Base-by-base conservation (phyloP, 1,140 invertebrate genomes). In the Druon quercuslanigerum region DNA sequence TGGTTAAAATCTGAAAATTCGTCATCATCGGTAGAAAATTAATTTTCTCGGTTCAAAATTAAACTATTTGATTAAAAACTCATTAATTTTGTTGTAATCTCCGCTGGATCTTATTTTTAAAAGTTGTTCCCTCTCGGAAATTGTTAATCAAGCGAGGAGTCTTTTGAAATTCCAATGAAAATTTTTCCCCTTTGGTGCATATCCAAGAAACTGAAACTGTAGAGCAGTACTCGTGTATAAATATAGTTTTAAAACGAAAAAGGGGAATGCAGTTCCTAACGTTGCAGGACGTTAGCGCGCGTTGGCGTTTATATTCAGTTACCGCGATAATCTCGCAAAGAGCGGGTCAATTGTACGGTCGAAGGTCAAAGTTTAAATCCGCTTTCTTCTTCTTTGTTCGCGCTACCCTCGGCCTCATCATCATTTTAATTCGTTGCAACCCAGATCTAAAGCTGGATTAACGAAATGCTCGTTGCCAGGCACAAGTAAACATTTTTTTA, bases 221-320 rank as follows among this genome's bases (percentile, higher is more conserved):
- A 25, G 14, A 66, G 25, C 57, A 40, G 57, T 66, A 40, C 73
- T 71, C 76, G 76, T 79, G 75, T 80, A 82, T 80, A 82, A 80
- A 84, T 84, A 84, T 84, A 82, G 80, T 84, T 82, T 74, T 76
- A 81, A 80, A 83, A 81, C 83, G 78, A 75, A 84, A 87, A 80
- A 82, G 85, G 79, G 86, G 84, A 85, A 87, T 88, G 86, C 83
- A 87, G 79, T 84, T 86, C 79, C 76, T 78, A 82, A 76, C 71
- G 54, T 72, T 51, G 79, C 12, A 56, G 50, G 17, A 75, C 54
- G 14, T 25, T 71, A 76, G 74, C 56, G 56, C 71, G 20, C 20
- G 20, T 25, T 20, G 20, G 51, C 20, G 14, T 46, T 56, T 17
- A 40, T 73, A 79, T 33, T 84, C 83, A 85, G 84, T 85, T 74